Conservation (phyloP, 2,113 vertebrate species). For the Solea senegalensis region DNA sequence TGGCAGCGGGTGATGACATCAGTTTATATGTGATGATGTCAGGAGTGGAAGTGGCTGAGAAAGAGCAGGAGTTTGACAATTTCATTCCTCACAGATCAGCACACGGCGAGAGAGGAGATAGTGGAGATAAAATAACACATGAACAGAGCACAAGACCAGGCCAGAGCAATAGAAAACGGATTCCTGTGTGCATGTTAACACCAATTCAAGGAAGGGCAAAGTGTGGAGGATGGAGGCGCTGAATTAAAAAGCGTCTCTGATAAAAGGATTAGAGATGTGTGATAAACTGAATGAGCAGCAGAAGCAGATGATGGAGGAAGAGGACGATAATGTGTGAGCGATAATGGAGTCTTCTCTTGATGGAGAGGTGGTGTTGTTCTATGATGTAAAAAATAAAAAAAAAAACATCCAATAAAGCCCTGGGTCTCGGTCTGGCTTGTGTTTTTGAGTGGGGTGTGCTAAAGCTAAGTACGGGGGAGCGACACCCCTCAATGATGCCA, state of each 20-base stretch:
- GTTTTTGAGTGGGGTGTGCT: conserved; percentile 36
- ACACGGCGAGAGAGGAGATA: neutral
- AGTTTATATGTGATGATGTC: conserved; percentile 28
- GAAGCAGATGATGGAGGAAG: conserved; percentile 7
- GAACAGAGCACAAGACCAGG: neutral
- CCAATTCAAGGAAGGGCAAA: too few relatives aligned
- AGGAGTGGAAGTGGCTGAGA: conserved; percentile 20
- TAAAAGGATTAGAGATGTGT: too few relatives aligned
- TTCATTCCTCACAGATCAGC: conserved; percentile 28
- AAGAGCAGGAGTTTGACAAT: neutral
- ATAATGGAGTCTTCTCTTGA: conserved; percentile 28
- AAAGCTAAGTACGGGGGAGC: conserved; percentile 54
- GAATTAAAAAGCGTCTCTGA: too few relatives aligned
- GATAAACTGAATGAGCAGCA: too few relatives aligned
- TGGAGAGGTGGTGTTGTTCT: conserved; percentile 24
- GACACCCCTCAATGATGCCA: conserved; percentile 60
- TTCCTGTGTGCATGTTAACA: too few relatives aligned
- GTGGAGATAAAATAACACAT: neutral
- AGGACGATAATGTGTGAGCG: conserved; percentile 13
- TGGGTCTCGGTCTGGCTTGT: conserved; percentile 10
- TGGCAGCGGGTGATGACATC: conserved; percentile 47
- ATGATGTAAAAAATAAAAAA: conserved; percentile 33
- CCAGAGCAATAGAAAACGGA: neutral
- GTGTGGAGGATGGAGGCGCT: too few relatives aligned
- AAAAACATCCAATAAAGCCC: conserved; percentile 22